Evolutionary conservation across 2,888 invertebrate genomes (phyloP).

Genomic region (Polylopha cassiicola): DNA sequence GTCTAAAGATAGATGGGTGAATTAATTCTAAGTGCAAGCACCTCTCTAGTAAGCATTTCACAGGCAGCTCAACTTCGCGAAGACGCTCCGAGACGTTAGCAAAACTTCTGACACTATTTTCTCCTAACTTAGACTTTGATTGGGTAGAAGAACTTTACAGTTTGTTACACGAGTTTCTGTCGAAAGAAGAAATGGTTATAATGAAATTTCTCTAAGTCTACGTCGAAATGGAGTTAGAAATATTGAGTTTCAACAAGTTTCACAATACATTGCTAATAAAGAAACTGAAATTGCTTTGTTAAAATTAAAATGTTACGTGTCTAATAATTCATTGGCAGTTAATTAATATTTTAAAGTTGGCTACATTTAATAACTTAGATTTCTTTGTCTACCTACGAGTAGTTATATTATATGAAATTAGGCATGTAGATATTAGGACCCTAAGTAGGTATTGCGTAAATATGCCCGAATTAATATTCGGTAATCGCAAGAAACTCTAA

Average conservation of each 20-base stretch:
- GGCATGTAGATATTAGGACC: too few species aligned
- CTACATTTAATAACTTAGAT: too few species aligned
- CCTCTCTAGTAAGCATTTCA: slow-evolving; percentile 37
- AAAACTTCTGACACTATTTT: slow-evolving; percentile 61
- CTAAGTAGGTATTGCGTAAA: too few species aligned
- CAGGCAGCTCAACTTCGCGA: slow-evolving; percentile 36
- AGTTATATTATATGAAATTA: too few species aligned
- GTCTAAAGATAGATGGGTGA: slow-evolving; percentile 9
- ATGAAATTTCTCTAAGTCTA: slow-evolving; percentile 14
- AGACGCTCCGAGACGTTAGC: slow-evolving; percentile 35
- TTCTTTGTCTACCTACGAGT: too few species aligned
- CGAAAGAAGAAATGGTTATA: slow-evolving; percentile 18
- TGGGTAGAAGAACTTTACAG: slow-evolving; percentile 49
- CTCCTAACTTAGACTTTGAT: slow-evolving; percentile 60
- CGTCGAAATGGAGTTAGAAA: background rate
- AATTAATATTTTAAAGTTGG: too few species aligned
- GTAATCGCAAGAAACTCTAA: too few species aligned
- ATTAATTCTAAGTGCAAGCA: slow-evolving; percentile 27
- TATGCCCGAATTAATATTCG: too few species aligned
- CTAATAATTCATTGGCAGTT: too few species aligned
- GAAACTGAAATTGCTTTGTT: too few species aligned
- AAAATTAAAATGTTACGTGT: too few species aligned
- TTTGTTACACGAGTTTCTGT: slow-evolving; percentile 26
- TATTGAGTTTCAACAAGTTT: slow-evolving; percentile 7
- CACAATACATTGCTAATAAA: too few species aligned